A percentile compares a stretch with the other conserved stretches of the same genome.
Conservation (phyloP, 1,140 invertebrate genomes). For the Hyphantria cunea region DNA sequence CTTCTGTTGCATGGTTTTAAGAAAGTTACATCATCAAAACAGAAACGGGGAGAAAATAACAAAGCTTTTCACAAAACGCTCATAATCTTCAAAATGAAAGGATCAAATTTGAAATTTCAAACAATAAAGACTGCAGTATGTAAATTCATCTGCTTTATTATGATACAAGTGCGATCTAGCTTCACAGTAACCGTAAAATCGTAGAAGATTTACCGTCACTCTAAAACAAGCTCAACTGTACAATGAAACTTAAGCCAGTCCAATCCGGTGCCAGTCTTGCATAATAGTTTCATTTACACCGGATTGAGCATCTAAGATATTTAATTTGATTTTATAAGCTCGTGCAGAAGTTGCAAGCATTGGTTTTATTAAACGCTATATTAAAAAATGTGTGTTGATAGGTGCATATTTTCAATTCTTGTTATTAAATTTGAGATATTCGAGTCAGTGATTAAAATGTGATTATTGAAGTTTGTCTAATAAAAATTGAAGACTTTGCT, state of each 20-base stretch:
- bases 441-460: no score
- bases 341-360: no score
- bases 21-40: neutral
- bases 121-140: slow-evolving; percentile 32
- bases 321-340: no score
- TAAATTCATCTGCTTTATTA: slow-evolving; percentile 36
- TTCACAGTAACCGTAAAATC: slow-evolving; percentile 38
- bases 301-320: slow-evolving; percentile 1
- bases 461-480: no score
- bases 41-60: neutral
- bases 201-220: slow-evolving; percentile 41
- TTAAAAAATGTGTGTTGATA: no score
- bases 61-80: neutral
- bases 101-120: slow-evolving; percentile 33
- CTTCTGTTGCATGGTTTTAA: no score
- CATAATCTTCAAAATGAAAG: neutral
- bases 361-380: no score
- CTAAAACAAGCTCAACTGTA: slow-evolving; percentile 45
- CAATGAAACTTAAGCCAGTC: slow-evolving; percentile 43
- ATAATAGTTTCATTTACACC: slow-evolving; percentile 34
- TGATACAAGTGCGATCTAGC: slow-evolving; percentile 33
- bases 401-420: no score
- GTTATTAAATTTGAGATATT: no score
- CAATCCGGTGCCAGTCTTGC: slow-evolving; percentile 38
- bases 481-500: no score